Conservation (phyloP, 2,113 vertebrate species). For the Gobio gobio region DNA sequence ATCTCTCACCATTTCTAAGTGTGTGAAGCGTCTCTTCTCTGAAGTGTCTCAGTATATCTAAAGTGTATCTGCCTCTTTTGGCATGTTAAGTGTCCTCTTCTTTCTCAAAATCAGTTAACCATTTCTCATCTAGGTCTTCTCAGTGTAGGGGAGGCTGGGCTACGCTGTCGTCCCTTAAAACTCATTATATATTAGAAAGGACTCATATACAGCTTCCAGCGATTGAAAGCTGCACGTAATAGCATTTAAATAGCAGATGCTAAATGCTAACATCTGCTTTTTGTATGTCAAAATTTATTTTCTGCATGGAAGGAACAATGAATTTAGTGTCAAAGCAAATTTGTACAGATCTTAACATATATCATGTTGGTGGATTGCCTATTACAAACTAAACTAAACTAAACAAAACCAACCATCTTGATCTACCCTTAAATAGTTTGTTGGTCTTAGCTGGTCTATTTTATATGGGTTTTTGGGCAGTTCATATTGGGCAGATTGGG, state of each 20-base stretch:
- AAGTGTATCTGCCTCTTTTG: conserved; percentile 34
- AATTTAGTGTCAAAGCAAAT: not conserved
- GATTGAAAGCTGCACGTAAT: not conserved
- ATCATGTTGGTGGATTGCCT: not conserved
- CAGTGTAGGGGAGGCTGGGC: not conserved
- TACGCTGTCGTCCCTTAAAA: not conserved
- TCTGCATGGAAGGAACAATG: not conserved
- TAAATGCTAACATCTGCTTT: not conserved
- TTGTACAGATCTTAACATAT: not conserved
- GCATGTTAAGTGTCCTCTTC: conserved; percentile 15
- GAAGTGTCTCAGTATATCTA: conserved; percentile 7
- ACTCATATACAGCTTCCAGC: not conserved
- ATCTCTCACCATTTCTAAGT: not conserved
- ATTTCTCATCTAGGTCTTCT: conserved; percentile 37
- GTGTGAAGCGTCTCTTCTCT: not conserved
- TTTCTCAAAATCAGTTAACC: conserved; percentile 22
- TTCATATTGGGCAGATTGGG: no score
- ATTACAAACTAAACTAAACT: no score
- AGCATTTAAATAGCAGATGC: not conserved
- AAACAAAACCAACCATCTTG: no score
- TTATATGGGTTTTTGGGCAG: no score
- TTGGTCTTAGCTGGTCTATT: no score
- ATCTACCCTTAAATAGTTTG: no score
- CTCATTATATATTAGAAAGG: not conserved
- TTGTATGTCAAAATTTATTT: no score